Conservation (phyloP, 2,888 invertebrate genomes). For the Ophion costatus region DNA sequence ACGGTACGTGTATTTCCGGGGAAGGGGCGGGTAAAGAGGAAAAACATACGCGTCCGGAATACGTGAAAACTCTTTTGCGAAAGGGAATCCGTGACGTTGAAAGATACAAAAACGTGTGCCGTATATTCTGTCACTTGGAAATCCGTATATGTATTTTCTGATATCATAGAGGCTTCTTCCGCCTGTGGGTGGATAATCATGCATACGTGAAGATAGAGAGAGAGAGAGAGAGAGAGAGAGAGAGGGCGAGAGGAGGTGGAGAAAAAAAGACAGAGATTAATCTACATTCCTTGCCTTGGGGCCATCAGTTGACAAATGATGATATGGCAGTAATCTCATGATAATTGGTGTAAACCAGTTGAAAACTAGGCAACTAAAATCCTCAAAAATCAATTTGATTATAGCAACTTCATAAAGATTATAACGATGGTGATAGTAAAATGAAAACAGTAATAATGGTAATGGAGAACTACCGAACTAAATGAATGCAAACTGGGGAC, state of each 20-base stretch:
- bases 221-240: constrained; percentile 22
- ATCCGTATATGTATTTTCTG: constrained; percentile 63
- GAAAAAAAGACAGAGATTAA: constrained; percentile 18
- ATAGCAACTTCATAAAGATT: no score
- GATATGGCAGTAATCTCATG: not conserved
- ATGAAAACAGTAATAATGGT: no score
- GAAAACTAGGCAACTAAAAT: no score
- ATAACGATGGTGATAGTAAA: no score
- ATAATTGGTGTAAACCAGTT: no score
- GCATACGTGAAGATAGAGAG: constrained; percentile 12
- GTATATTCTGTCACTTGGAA: constrained; percentile 53
- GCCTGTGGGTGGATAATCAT: constrained; percentile 22
- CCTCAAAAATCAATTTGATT: no score
- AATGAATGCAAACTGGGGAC: no score
- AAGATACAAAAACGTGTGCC: constrained; percentile 60
- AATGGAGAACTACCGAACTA: no score
- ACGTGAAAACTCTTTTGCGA: constrained; percentile 52
- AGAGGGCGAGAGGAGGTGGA: constrained; percentile 21
- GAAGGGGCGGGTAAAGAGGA: constrained; percentile 40
- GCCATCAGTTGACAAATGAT: not conserved
- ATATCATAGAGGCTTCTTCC: constrained; percentile 45
- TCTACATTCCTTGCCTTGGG: not conserved
- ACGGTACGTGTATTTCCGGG: not conserved
- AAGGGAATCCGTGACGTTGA: constrained; percentile 59
- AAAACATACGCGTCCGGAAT: constrained; percentile 64